Conservation (phyloP, 2,113 vertebrate species). For the Ia io region DNA sequence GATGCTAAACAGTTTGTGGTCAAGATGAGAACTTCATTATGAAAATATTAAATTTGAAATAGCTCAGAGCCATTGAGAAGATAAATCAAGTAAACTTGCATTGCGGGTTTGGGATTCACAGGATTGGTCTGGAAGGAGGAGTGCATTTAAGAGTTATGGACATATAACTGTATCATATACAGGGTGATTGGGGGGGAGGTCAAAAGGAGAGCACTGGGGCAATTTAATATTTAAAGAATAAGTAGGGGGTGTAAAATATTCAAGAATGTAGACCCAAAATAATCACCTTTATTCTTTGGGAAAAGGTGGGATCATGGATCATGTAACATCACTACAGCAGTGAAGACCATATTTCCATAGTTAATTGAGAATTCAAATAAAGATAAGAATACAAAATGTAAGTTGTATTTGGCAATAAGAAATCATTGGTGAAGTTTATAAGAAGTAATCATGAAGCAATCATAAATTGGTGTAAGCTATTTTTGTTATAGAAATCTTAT, state of each 20-base stretch:
- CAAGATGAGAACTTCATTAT: constrained; percentile 17
- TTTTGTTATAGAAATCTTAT: neutral
- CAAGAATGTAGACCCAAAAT: neutral
- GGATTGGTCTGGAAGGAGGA: neutral
- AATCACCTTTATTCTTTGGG: neutral
- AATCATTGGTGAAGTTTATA: neutral
- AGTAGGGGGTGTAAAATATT: neutral
- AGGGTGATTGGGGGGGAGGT: neutral
- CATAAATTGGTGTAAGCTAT: neutral
- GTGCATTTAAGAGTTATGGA: neutral
- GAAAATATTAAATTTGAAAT: neutral
- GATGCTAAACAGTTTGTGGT: neutral
- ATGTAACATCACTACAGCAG: neutral
- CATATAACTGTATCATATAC: neutral
- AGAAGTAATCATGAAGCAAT: neutral
- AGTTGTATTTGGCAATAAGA: neutral
- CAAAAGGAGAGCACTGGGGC: neutral
- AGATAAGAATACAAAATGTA: neutral
- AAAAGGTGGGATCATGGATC: neutral
- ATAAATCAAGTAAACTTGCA: neutral
- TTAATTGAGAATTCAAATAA: neutral
- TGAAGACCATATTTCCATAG: neutral
- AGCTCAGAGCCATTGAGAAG: neutral
- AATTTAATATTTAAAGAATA: neutral
- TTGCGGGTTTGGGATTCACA: neutral